Conservation (phyloP, 2,113 vertebrate genomes). For the Callaeas wilsoni region DNA sequence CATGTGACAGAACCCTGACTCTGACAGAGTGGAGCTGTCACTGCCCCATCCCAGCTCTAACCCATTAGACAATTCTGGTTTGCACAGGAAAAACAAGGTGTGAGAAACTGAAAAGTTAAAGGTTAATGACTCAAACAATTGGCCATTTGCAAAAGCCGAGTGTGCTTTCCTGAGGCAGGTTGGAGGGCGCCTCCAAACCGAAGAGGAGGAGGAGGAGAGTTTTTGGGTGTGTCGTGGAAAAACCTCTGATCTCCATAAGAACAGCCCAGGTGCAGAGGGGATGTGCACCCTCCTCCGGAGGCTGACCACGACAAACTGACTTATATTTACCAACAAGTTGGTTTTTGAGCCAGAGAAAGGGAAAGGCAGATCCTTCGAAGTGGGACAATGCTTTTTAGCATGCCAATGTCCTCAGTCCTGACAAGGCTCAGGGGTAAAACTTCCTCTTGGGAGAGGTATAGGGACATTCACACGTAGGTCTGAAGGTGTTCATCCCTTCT, state of each 20-base stretch:
- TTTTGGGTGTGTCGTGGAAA: background rate
- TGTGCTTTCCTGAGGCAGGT: background rate
- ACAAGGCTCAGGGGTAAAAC: background rate
- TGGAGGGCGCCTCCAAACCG: rapidly evolving
- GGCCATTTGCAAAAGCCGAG: background rate
- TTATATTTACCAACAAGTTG: background rate
- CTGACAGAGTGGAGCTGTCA: background rate
- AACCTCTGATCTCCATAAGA: background rate
- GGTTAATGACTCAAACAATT: background rate
- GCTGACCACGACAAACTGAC: background rate
- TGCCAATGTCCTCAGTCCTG: rapidly evolving
- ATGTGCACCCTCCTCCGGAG: rapidly evolving
- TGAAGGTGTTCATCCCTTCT: background rate
- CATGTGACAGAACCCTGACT: background rate
- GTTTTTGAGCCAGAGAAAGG: background rate
- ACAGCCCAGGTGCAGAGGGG: background rate
- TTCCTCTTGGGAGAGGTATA: background rate
- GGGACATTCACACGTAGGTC: background rate
- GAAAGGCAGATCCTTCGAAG: background rate
- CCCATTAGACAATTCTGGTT: background rate
- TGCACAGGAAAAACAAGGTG: background rate
- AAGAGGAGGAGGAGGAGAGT: background rate
- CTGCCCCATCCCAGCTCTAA: background rate
- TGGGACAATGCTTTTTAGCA: background rate
- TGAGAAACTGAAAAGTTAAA: background rate